Base-by-base conservation (phyloP, 2,888 invertebrate species). In the Osmoderma eremita region DNA sequence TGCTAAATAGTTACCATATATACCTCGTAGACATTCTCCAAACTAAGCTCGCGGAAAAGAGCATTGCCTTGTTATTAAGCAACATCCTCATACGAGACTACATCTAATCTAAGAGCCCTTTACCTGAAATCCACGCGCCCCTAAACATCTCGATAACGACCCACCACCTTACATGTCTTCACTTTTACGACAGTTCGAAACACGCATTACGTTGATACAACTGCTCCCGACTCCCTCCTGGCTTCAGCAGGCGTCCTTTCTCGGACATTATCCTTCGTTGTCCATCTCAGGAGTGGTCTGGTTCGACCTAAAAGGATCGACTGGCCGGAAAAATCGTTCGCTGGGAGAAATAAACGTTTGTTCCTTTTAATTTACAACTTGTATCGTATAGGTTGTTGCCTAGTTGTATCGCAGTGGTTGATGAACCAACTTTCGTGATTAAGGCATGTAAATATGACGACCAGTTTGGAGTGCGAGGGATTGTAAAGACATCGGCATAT, bases 181-280 rank as follows among this genome's bases (percentile, higher is more conserved):
- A 72, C 72, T 73, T 75, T 75, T 73, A 75, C 74, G 74, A 75
- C 74, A 73, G 73, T 75, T 75, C 65, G 67, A 68, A 75, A 75
- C 74, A 73, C 71, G 65, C 74, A 75, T 75, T 75, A 75, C 73
- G 70, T 70, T 67, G 71, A 72, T 71, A 73, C 71, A 74, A 72
- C 70, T 69, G 68, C 56, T 41, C 15, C 56, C 42, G 41, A 58
- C 65, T 18, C 17, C 20, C 36, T 48, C 48, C 24, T 22, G 36
- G 41, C 54, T 22, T 51, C 42, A 18, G 38, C 20, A 41, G n/a
- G 17, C 10, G 36, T 42, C n/a, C 42, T 42, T 8, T 24, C 24
- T 15, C 45, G 58, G 24, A 30, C 58, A 42, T 58, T 45, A 45
- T 45, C 58, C 15, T 13, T 45, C 45, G 42, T 56, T 45, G 45